phyloP scores from a whole-genome alignment of 2,113 vertebrate genomes.

The Alligator mississippiensis region DNA sequence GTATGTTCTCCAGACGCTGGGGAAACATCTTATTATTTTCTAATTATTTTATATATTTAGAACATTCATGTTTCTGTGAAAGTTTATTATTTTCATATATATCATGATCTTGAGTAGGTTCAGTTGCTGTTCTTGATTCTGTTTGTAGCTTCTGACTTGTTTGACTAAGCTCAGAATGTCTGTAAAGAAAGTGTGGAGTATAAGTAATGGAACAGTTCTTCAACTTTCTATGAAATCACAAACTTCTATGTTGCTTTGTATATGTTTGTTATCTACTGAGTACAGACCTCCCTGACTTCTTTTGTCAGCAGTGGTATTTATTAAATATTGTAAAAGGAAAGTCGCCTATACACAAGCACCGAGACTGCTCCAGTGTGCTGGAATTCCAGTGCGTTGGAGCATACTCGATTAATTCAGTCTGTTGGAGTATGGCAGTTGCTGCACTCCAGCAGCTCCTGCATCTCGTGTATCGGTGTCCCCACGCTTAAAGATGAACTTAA shows the following conservation, averaged over 20 bases:
- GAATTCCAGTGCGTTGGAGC: no score
- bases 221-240: background rate
- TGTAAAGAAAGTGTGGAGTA: background rate
- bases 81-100: background rate
- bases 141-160: background rate
- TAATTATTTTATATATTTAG: background rate
- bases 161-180: background rate
- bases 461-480: no score
- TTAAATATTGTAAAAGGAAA: background rate
- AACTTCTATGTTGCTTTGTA: background rate
- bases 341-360: no score
- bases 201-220: background rate
- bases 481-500: no score
- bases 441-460: no score
- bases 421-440: no score
- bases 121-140: background rate
- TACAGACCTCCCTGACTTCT: background rate
- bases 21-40: background rate
- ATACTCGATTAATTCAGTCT: no score
- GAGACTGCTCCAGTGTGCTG: no score
- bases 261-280: background rate
- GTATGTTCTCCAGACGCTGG: background rate
- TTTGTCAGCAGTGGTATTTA: slow-evolving; percentile 13
- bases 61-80: background rate
- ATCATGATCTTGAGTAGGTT: background rate